Evolutionary conservation across 2,113 vertebrate species (phyloP).

Genomic region (Camelus bactrianus): DNA sequence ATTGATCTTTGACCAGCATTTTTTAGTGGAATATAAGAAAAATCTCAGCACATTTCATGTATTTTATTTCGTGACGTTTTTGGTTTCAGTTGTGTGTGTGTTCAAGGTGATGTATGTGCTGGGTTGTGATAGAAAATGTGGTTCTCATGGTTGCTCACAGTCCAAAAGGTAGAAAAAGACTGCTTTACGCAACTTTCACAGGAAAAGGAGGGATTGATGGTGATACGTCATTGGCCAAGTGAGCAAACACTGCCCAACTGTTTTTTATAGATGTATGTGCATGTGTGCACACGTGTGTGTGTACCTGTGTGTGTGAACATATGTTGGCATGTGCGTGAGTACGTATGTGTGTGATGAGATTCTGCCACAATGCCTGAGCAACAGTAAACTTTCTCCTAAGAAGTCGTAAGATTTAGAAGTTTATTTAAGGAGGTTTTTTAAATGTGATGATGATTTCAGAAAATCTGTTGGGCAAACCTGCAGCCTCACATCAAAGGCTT

Average conservation of each 20-base stretch:
- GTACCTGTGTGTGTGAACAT: not conserved
- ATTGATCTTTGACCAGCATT: not conserved
- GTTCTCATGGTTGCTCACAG: not conserved
- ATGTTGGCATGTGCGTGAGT: not conserved
- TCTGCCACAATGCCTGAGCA: not conserved
- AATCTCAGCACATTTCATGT: not conserved
- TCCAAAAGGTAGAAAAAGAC: not conserved
- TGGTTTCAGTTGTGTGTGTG: not conserved
- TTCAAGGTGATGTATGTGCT: not conserved
- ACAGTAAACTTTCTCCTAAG: not conserved
- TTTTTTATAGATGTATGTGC: not conserved
- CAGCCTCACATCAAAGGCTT: not conserved
- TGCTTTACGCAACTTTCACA: conserved; percentile 5
- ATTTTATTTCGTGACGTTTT: not conserved
- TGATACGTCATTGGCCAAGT: not conserved
- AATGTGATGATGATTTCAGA: not conserved
- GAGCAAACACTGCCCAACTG: not conserved
- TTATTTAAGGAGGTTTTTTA: not conserved
- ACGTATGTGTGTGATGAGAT: not conserved
- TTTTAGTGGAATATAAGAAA: conserved; percentile 41
- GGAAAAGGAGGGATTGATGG: not conserved
- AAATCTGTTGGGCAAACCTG: not conserved
- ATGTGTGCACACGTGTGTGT: not conserved
- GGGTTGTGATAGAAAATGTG: not conserved
- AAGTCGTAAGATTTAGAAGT: not conserved